Evolutionary conservation across 2,888 invertebrate species (phyloP).

Genomic region (Heliconius charithonia): DNA sequence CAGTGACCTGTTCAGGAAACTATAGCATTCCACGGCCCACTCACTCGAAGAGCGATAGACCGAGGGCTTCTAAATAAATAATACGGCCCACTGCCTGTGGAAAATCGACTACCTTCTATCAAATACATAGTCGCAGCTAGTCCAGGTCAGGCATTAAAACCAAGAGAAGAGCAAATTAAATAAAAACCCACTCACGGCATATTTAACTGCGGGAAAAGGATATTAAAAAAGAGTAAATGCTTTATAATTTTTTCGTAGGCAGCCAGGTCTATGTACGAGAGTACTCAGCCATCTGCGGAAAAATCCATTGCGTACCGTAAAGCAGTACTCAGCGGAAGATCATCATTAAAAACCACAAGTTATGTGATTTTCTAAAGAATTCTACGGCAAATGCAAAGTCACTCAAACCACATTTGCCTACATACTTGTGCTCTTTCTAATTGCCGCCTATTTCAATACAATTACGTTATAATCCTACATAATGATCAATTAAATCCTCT

Average conservation of each 20-base stretch:
- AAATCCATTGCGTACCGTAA: constrained; percentile 46
- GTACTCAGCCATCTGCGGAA: constrained; percentile 42
- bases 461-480: constrained; percentile 17
- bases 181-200: constrained; percentile 26
- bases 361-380: constrained; percentile 51
- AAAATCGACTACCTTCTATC: constrained; percentile 39
- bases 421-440: constrained; percentile 39
- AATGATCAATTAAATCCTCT: constrained; percentile 55
- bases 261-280: constrained; percentile 37
- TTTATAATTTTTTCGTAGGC: constrained; percentile 41
- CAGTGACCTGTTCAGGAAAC: constrained; percentile 68
- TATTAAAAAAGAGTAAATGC: constrained; percentile 43
- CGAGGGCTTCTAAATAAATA: constrained; percentile 46
- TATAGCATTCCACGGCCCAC: constrained; percentile 65
- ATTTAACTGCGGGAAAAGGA: constrained; percentile 31
- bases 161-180: constrained; percentile 42
- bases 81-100: constrained; percentile 42
- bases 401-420: constrained; percentile 46
- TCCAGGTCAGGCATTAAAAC: constrained; percentile 27
- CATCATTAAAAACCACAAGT: constrained; percentile 51
- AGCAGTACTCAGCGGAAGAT: constrained; percentile 46
- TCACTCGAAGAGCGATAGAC: constrained; percentile 44
- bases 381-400: constrained; percentile 46
- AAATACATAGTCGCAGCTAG: constrained; percentile 16
- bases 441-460: constrained; percentile 38